Evolutionary conservation across 1,140 invertebrate species (phyloP), one percentile per base, ranked within the genome.

Genomic region (Magallana ariakensis): DNA sequence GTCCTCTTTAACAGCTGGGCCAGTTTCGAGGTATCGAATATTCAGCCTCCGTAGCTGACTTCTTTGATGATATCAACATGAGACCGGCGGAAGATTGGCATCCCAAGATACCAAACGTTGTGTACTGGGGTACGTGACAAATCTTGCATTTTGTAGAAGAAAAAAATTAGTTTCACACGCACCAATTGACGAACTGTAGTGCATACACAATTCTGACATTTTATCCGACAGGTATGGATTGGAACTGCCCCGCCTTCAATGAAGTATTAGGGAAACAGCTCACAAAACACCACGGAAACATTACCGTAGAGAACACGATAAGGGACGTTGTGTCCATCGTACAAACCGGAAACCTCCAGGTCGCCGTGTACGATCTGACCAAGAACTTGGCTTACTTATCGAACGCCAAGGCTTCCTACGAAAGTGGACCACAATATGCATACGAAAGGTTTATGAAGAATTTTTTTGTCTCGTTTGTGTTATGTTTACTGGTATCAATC

Each of bases 281-380:
- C 0, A 87, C 19, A 15, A 85, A 82, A 33, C 60, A 91, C 75
- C 89, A 91, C 84, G 92, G 92, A 8, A 90, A 92, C 82, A 87
- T 93, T 4, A 91, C 91, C 10, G 84, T 89, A 6, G 90, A 92
- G 80, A 87, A 90, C n/a, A 85, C 91, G 16, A 91, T 91, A 2
- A 83, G 88, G 80, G 88, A 93, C 60, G 85, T 93, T 9, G 91
- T 91, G 26, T 87, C 91, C 46, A 91, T 93, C 15, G 88, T 90
- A 10, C 91, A 93, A 82, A 91, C 92, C 2, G 92, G 92, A 33
- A 90, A 90, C 83, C 70, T 93, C 9, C 90, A 91, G 33, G 87
- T 93, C 46, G 91, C 91, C 22, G 88, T 92, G 16, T 93, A 93
- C 57, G 92, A 93, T 83, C 86, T 93, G 46, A 90, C 90, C 0